Conservation (phyloP, 2,797 vertebrate species). For the Pipistrellus pipistrellus region DNA sequence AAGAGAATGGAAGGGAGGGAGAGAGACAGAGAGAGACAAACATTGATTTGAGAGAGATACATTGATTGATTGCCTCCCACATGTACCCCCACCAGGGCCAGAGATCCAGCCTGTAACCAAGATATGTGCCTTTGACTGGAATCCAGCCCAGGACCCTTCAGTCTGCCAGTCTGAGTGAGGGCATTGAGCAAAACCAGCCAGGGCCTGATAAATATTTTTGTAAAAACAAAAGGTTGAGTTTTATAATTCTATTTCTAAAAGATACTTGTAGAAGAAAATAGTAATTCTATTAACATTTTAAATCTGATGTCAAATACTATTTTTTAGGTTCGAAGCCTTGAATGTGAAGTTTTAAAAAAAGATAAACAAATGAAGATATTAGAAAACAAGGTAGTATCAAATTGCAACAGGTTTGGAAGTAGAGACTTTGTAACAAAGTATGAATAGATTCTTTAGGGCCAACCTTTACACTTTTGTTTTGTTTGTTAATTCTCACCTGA, state of each 20-base stretch:
- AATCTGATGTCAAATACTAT: slow-evolving; percentile 67
- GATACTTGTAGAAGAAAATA: slow-evolving; percentile 45
- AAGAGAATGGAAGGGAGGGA: too few species aligned
- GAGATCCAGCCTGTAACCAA: too few species aligned
- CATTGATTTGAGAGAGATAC: too few species aligned
- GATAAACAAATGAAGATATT: slow-evolving; percentile 91
- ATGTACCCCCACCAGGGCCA: too few species aligned
- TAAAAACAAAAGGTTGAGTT: slow-evolving; percentile 63
- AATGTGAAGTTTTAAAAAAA: slow-evolving; percentile 90
- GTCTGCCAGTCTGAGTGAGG: too few species aligned
- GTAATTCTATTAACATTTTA: slow-evolving; percentile 65
- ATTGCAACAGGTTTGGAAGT: slow-evolving; percentile 40
- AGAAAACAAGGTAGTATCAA: slow-evolving; percentile 91
- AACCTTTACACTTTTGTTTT: neutral
- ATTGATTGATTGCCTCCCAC: too few species aligned
- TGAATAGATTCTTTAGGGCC: slow-evolving; percentile 36
- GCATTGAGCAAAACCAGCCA: too few species aligned
- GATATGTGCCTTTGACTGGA: too few species aligned
- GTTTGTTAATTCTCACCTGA: too few species aligned
- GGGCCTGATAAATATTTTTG: slow-evolving; percentile 31
- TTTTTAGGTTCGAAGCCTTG: slow-evolving; percentile 89
- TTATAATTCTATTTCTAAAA: slow-evolving; percentile 66
- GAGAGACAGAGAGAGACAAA: too few species aligned
- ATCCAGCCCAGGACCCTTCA: too few species aligned
- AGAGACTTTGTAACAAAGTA: slow-evolving; percentile 34